Evolutionary conservation across 2,113 vertebrate species (phyloP).

Genomic region (Steatornis caripensis): DNA sequence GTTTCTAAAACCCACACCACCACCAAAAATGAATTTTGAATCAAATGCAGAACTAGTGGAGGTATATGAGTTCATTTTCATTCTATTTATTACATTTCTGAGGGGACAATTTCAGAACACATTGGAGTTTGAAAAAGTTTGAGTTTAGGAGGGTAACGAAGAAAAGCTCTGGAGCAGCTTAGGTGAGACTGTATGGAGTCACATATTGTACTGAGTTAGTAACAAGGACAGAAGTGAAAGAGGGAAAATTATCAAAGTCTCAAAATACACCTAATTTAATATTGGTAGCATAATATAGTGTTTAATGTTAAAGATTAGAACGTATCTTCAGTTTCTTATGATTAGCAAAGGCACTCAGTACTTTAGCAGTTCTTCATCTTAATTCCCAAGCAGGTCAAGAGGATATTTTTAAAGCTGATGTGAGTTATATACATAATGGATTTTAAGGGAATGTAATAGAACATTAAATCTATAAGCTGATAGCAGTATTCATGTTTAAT

Average conservation of each 20-base stretch:
- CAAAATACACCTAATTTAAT: neutral
- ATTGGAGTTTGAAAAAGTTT: neutral
- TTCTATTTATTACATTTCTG: neutral
- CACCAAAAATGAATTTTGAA: neutral
- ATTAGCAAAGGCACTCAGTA: neutral
- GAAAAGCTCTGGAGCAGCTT: neutral
- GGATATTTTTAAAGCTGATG: constrained; percentile 21
- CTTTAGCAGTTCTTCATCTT: neutral
- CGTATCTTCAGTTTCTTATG: neutral
- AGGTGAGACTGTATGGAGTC: neutral
- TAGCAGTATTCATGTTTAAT: neutral
- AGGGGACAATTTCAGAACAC: neutral
- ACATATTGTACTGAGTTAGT: neutral
- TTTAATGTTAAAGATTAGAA: neutral
- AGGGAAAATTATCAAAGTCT: neutral
- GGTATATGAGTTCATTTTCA: neutral
- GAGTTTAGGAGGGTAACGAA: neutral
- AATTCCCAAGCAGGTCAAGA: neutral
- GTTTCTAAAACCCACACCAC: neutral
- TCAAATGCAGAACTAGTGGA: neutral
- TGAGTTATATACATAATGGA: neutral
- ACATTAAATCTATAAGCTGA: neutral
- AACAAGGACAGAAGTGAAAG: neutral
- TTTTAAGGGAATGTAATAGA: neutral
- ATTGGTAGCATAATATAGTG: neutral